Percentiles rank a stretch among this genome's conserved stretches.
Evolutionary conservation across 2,797 vertebrate genomes (phyloP).

Genomic region (Silurus aristotelis): DNA sequence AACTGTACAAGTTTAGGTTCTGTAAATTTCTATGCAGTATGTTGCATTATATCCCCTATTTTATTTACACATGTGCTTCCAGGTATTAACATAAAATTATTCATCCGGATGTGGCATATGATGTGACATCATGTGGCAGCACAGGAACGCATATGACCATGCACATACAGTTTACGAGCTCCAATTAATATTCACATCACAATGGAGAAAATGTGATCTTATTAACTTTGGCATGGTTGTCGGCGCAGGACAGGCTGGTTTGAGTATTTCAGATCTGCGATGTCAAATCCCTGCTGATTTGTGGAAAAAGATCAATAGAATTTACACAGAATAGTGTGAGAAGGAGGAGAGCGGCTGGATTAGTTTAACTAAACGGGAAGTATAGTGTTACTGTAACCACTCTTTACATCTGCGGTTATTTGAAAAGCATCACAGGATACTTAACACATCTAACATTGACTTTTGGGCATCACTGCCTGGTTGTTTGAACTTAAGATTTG

Average conservation of each 20-base stretch:
- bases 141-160: neutral
- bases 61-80: too few relatives aligned
- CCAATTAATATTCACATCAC: neutral
- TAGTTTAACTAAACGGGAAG: neutral
- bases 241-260: neutral
- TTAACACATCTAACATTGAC: neutral
- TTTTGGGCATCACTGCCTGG: neutral
- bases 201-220: neutral
- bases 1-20: neutral
- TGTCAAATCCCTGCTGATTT: neutral
- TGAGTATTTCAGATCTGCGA: neutral
- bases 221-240: neutral
- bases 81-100: too few relatives aligned
- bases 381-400: neutral
- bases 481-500: neutral
- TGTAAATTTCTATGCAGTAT: neutral
- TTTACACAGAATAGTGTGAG: neutral
- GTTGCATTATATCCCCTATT: neutral
- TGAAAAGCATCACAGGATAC: neutral
- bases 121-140: neutral
- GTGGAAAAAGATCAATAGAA: neutral
- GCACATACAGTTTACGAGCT: neutral
- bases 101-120: too few relatives aligned
- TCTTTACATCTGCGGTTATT: neutral
- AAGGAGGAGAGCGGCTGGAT: neutral